Evolutionary conservation across 2,797 vertebrate genomes (phyloP).

Genomic region (Lateolabrax maculatus): DNA sequence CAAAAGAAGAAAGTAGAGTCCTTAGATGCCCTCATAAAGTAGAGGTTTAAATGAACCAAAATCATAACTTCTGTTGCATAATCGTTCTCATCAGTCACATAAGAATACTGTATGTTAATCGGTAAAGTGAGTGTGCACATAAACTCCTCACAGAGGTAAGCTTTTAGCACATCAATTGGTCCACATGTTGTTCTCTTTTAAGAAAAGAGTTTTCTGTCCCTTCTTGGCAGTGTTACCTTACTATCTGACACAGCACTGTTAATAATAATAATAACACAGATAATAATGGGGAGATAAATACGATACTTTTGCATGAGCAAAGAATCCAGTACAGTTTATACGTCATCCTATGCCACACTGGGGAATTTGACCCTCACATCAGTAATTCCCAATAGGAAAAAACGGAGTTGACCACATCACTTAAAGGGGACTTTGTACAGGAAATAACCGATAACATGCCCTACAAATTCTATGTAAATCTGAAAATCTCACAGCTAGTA

Average conservation of each 20-base stretch:
- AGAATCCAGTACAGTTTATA: neutral
- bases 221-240: neutral
- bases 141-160: neutral
- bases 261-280: too few species aligned
- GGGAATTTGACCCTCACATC: neutral
- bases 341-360: rapidly evolving
- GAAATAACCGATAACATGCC: neutral
- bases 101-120: neutral
- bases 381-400: neutral
- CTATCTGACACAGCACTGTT: neutral
- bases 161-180: neutral
- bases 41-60: neutral
- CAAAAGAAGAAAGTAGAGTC: slow-evolving; percentile 9
- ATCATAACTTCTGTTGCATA: neutral
- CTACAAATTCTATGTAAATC: neutral
- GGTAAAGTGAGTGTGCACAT: neutral
- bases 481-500: neutral
- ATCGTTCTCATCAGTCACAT: neutral
- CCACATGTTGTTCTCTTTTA: neutral
- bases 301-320: neutral
- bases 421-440: neutral
- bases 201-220: neutral
- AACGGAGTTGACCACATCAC: neutral
- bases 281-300: too few species aligned
- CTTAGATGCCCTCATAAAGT: neutral